Percentiles rank a stretch among this genome's conserved stretches.
phyloP scores from a whole-genome alignment of 1,140 invertebrate species.

The Drosophila nasuta region DNA sequence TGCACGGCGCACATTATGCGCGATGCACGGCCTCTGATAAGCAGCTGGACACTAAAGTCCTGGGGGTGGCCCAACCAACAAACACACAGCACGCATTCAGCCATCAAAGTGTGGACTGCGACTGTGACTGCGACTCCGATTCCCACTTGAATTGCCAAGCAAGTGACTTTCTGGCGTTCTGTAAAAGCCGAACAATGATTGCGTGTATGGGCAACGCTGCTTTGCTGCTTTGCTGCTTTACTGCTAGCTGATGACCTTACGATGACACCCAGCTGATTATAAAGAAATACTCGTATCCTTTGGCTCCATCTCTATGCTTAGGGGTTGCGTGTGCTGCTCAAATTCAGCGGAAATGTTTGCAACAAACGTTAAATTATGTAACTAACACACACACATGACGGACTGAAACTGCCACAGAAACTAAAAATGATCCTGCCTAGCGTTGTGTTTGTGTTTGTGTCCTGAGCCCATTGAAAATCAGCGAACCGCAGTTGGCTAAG shows the following conservation, averaged over 20 bases:
- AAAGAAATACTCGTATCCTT: conserved; percentile 66
- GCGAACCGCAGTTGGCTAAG: conserved; percentile 75
- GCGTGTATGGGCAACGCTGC: conserved; percentile 37
- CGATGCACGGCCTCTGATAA: conserved; percentile 72
- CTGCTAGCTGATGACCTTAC: conserved; percentile 74
- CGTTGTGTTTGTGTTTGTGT: background rate
- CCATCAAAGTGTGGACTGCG: background rate
- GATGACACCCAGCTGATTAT: conserved; percentile 83
- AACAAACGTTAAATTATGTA: conserved; percentile 80
- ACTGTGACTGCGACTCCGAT: background rate
- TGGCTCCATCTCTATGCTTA: conserved; percentile 9
- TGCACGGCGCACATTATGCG: conserved; percentile 71
- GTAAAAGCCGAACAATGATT: conserved; percentile 27
- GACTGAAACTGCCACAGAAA: conserved; percentile 1
- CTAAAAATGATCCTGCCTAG: background rate
- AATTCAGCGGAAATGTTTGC: conserved; percentile 83
- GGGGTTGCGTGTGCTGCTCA: conserved; percentile 63
- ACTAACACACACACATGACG: conserved; percentile 60
- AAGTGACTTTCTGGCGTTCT: conserved; percentile 53
- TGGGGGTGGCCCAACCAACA: background rate
- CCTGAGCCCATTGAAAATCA: conserved; percentile 68
- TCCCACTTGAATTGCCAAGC: conserved; percentile 5
- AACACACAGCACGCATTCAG: no score
- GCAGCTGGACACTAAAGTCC: conserved; percentile 45
- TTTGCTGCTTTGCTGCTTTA: no score